These are phyloP conservation scores for Calypte anna DNA, from an alignment of 2,113 vertebrate genomes.

Conservation along the genomic window DNA sequence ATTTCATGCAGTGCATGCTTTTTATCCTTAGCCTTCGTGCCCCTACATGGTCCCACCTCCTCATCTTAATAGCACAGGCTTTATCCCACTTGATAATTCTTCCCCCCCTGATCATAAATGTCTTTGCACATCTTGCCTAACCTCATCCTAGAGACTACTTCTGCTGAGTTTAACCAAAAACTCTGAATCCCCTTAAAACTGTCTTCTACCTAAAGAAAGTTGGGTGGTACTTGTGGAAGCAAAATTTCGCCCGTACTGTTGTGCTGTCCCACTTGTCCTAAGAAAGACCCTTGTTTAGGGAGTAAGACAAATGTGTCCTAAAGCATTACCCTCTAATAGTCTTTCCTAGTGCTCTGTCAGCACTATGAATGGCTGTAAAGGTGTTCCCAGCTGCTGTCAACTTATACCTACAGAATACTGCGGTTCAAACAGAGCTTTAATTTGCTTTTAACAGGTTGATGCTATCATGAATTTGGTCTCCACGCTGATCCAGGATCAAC, in stretches of 20 bases:
- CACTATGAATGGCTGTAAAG: not conserved
- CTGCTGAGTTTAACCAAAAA: not conserved
- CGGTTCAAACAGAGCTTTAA: not conserved
- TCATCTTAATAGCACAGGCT: not conserved
- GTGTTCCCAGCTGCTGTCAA: not conserved
- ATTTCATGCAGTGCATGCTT: not conserved
- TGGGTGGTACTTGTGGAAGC: not conserved
- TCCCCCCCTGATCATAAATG: not conserved
- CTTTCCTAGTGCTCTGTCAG: not conserved
- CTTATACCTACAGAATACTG: not conserved
- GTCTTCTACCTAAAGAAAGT: not conserved
- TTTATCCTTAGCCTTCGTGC: not conserved
- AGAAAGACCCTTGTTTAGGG: not conserved
- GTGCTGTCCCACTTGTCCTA: not conserved
- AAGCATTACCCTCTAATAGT: not conserved
- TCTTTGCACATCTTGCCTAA: not conserved
- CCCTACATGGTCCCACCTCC: not conserved
- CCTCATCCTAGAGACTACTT: not conserved
- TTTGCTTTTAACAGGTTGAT: slow-evolving; percentile 83
- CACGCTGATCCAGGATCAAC: slow-evolving; percentile 96
- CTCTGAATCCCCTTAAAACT: not conserved
- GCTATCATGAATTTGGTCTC: slow-evolving; percentile 94
- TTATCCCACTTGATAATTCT: not conserved
- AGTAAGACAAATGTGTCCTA: not conserved
- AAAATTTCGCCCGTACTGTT: not conserved